phyloP scores from a whole-genome alignment of 2,113 vertebrate species.

The Andinoacara biseriatus region DNA sequence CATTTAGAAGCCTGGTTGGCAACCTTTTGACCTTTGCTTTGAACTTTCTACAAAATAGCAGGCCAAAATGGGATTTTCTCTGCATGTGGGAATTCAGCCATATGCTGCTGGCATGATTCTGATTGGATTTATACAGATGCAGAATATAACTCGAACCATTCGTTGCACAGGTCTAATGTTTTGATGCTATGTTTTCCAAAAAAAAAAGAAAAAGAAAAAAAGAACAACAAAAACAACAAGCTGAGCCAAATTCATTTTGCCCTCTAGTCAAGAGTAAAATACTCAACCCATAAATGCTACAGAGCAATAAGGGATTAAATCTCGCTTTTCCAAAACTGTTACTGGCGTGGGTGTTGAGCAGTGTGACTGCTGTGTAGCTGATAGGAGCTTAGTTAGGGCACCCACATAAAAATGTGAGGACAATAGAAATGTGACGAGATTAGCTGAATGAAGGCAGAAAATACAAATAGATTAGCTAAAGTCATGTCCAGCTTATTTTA shows the following conservation, averaged over 20 bases:
- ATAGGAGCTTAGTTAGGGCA: constrained; percentile 20
- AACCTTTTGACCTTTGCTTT: constrained; percentile 46
- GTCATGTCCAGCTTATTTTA: not conserved
- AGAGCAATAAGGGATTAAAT: constrained; percentile 48
- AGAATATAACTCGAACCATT: constrained; percentile 50
- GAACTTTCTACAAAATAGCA: constrained; percentile 14
- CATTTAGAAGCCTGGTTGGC: not conserved
- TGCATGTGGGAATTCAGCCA: constrained; percentile 31
- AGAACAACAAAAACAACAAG: constrained; percentile 24
- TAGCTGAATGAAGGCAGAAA: not conserved
- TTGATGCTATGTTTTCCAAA: not conserved
- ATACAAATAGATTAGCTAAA: constrained; percentile 2
- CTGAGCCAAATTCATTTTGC: constrained; percentile 43
- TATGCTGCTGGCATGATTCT: constrained; percentile 30
- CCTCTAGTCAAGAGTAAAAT: constrained; percentile 53
- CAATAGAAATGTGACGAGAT: not conserved
- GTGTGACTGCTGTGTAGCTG: constrained; percentile 24
- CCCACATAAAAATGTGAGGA: constrained; percentile 12
- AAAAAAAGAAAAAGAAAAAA: not conserved
- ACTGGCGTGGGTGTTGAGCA: constrained; percentile 41
- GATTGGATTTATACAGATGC: constrained; percentile 43
- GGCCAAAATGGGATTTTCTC: constrained; percentile 47
- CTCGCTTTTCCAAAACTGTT: constrained; percentile 26
- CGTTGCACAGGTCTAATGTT: constrained; percentile 52
- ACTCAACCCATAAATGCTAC: not conserved